Conservation (phyloP, 1,140 invertebrate genomes). For the Bradysia coprophila region DNA sequence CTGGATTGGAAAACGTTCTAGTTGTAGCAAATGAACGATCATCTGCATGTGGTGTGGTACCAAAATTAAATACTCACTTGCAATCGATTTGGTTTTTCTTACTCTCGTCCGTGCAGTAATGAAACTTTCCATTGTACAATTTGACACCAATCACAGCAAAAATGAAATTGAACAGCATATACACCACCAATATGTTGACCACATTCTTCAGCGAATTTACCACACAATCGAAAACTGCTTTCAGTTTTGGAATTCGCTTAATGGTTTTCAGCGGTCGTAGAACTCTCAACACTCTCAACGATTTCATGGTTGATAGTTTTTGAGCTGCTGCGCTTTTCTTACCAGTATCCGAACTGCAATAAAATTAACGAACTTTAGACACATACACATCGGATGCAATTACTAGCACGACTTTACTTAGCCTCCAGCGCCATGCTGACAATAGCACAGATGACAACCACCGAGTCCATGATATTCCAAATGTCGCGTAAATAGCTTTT, state of each 20-base stretch:
- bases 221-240: slow-evolving; percentile 99
- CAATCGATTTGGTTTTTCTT: slow-evolving; percentile 86
- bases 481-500: slow-evolving; percentile 84
- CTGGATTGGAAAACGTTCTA: no score
- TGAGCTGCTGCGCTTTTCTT: no score
- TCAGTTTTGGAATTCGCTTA: slow-evolving; percentile 95
- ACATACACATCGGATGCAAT: no score
- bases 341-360: no score
- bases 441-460: slow-evolving; percentile 93
- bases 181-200: slow-evolving; percentile 99
- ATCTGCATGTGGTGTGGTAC: no score
- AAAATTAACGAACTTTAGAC: no score
- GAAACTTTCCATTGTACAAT: slow-evolving; percentile 99
- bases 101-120: slow-evolving; percentile 96
- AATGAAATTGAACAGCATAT: slow-evolving; percentile 99
- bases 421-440: slow-evolving; percentile 47
- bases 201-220: slow-evolving; percentile 99
- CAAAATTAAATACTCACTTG: slow-evolving; percentile 90
- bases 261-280: slow-evolving; percentile 98
- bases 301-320: slow-evolving; percentile 99
- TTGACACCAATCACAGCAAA: slow-evolving; percentile 99
- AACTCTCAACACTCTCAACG: slow-evolving; percentile 91
- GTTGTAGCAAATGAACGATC: no score
- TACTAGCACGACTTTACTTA: no score
- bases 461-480: slow-evolving; percentile 93